These are phyloP conservation scores for Tinea pellionella DNA, from an alignment of 2,888 invertebrate species.

Conservation along the genomic window DNA sequence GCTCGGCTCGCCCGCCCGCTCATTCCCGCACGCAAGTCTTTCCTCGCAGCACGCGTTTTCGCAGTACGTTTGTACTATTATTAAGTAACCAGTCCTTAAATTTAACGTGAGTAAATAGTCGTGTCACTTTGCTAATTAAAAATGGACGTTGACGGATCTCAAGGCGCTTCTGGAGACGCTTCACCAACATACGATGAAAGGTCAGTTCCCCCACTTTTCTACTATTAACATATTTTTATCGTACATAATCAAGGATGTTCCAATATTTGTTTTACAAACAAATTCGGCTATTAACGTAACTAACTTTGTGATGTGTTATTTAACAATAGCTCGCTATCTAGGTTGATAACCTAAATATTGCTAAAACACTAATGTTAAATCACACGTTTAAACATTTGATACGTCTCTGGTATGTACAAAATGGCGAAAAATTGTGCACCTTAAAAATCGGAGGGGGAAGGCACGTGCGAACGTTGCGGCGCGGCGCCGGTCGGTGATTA, in stretches of 20 bases:
- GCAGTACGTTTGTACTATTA: conserved; percentile 4
- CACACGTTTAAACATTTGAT: neutral
- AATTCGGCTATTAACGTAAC: neutral
- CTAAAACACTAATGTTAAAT: neutral
- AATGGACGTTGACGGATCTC: conserved; percentile 54
- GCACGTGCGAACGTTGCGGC: conserved; percentile 1
- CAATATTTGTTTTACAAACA: neutral
- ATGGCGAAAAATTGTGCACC: neutral
- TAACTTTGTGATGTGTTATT: neutral
- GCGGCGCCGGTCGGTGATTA: conserved; percentile 6
- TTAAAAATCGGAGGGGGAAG: neutral
- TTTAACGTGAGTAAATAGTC: conserved; percentile 19
- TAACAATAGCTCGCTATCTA: neutral
- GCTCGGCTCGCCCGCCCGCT: conserved; percentile 13
- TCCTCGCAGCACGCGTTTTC: conserved; percentile 12
- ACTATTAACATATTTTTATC: neutral
- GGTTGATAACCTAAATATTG: neutral
- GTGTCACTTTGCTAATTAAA: conserved; percentile 19
- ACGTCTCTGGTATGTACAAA: neutral
- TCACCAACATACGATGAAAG: conserved; percentile 52
- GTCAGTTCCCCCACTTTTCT: conserved; percentile 29
- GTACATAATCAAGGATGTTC: neutral
- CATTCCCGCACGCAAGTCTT: conserved; percentile 18
- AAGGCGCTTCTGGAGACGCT: conserved; percentile 44
- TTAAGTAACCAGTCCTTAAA: conserved; percentile 2